Percentiles rank a stretch among this genome's conserved stretches.
Conservation (phyloP, 30 jellyfish, hydroid and myxozoan species). For the Cassiopea andromeda region DNA sequence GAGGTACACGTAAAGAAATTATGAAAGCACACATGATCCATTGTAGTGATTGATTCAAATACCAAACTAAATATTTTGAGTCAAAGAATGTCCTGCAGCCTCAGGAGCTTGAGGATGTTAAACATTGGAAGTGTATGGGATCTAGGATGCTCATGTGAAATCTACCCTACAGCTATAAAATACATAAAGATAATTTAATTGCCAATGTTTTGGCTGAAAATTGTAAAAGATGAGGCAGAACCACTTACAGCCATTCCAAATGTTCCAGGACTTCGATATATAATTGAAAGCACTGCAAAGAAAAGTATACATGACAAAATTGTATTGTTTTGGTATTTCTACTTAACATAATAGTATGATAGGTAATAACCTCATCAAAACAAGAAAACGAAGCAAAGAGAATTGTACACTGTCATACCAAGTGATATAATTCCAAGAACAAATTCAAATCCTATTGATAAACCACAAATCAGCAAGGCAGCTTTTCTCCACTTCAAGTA, state of each 20-base stretch:
- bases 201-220: neutral
- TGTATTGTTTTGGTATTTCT: neutral
- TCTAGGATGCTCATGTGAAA: too few species aligned
- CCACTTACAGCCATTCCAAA: constrained; percentile 79
- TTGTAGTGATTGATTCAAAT: too few species aligned
- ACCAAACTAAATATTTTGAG: too few species aligned
- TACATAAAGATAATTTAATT: neutral
- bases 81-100: too few species aligned
- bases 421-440: constrained; percentile 66
- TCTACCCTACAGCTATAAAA: too few species aligned
- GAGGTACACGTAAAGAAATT: too few species aligned
- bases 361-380: neutral
- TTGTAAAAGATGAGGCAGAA: neutral
- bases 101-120: too few species aligned
- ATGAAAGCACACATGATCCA: too few species aligned
- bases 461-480: constrained; percentile 67
- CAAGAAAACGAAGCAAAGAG: neutral
- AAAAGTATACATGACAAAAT: neutral
- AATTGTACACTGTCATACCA: constrained; percentile 6
- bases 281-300: constrained; percentile 53
- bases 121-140: too few species aligned
- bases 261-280: constrained; percentile 59
- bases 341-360: neutral
- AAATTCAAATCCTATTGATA: constrained; percentile 64
- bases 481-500: constrained; percentile 76